These are phyloP conservation scores for Tenthredo scrophulariae DNA, from an alignment of 2,888 invertebrate species.

Conservation along the genomic window DNA sequence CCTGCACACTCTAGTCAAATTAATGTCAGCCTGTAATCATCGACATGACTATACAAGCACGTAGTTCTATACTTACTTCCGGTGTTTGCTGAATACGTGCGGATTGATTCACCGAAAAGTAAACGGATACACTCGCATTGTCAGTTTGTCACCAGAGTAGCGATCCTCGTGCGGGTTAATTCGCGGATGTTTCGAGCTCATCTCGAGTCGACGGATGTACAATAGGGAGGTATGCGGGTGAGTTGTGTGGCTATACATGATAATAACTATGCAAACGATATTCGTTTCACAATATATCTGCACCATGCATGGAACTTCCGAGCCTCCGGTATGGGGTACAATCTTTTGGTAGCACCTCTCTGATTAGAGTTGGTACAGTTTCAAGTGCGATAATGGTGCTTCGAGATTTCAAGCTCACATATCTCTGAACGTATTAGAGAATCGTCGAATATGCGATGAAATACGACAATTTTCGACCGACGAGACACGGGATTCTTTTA, in stretches of 20 bases:
- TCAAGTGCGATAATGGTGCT: neutral
- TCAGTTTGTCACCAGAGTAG: neutral
- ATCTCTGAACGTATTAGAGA: neutral
- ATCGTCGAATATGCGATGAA: neutral
- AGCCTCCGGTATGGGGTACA: neutral
- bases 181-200: conserved; percentile 25
- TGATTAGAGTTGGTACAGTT: neutral
- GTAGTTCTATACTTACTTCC: conserved; percentile 7
- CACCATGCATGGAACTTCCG: neutral
- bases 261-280: neutral
- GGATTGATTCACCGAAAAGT: conserved; percentile 9
- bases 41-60: neutral
- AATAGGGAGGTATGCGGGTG: conserved; percentile 25
- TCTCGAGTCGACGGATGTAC: neutral
- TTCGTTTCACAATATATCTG: conserved; percentile 1
- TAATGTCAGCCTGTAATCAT: neutral
- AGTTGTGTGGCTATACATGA: neutral
- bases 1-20: neutral
- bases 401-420: neutral
- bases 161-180: neutral
- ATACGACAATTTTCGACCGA: neutral
- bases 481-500: neutral
- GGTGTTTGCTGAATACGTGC: conserved; percentile 7
- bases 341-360: neutral
- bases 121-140: conserved; percentile 24